Evolutionary conservation across 2,113 vertebrate genomes (phyloP).

Genomic region (Oriolus oriolus): DNA sequence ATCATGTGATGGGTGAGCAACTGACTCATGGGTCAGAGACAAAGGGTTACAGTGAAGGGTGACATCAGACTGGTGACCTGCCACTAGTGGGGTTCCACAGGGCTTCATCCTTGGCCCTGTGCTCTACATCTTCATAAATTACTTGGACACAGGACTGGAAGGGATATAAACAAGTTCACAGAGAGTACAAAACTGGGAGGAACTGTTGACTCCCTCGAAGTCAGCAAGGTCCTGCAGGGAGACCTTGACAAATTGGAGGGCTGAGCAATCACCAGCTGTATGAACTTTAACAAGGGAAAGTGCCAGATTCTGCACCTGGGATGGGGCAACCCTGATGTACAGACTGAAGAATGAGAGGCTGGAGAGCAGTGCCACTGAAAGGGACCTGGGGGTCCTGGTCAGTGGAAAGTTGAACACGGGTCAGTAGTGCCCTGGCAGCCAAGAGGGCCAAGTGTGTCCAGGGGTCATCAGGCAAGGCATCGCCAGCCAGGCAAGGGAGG

Average conservation of each 20-base stretch:
- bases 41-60: not conserved
- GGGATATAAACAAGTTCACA: not conserved
- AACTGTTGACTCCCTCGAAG: not conserved
- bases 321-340: not conserved
- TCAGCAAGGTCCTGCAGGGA: not conserved
- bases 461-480: not conserved
- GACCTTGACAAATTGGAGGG: not conserved
- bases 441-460: not conserved
- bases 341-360: not conserved
- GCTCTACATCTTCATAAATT: not conserved
- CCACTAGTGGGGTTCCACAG: too few species aligned
- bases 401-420: accelerated
- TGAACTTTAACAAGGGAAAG: not conserved
- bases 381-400: not conserved
- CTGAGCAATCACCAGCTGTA: not conserved
- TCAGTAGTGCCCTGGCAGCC: not conserved
- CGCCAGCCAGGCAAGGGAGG: not conserved
- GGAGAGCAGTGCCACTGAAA: not conserved
- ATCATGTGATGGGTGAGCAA: accelerated
- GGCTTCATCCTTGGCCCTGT: not conserved
- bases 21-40: not conserved
- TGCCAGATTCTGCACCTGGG: not conserved
- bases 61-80: not conserved
- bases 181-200: not conserved
- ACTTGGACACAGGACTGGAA: not conserved